These are phyloP conservation scores for Patiria miniata DNA, from an alignment of 35 echinoderm and acorn worm genomes.

Conservation along the genomic window DNA sequence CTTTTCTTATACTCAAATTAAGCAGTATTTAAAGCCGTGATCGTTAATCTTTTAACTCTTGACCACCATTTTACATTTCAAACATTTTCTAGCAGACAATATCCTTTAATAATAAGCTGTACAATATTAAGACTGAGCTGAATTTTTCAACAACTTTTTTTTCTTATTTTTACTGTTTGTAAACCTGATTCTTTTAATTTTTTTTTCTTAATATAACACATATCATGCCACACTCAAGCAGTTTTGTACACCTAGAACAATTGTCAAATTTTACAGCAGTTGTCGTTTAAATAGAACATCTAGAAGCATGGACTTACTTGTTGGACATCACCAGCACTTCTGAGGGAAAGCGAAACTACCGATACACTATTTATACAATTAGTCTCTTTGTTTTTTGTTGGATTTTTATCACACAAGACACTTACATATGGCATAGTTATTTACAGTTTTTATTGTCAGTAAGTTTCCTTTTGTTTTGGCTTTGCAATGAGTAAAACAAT, in stretches of 20 bases:
- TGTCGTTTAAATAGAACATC: not conserved
- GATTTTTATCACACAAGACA: not conserved
- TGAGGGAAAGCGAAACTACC: not conserved
- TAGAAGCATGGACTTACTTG: not conserved
- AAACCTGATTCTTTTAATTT: not conserved
- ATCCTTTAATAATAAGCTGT: not conserved
- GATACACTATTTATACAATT: not conserved
- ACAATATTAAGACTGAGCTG: slow-evolving; percentile 1
- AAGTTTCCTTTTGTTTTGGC: not conserved
- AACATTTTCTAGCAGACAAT: too few species aligned
- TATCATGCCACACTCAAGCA: slow-evolving; percentile 2
- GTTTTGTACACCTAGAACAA: slow-evolving; percentile 5
- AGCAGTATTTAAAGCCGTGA: not conserved
- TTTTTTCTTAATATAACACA: not conserved
- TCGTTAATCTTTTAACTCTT: not conserved
- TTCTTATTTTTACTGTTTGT: not conserved
- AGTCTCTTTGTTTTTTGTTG: not conserved
- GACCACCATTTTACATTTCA: not conserved
- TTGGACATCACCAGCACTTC: not conserved
- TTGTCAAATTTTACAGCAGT: slow-evolving; percentile 3
- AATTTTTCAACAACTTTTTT: not conserved
- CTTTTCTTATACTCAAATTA: not conserved
- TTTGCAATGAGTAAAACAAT: not conserved
- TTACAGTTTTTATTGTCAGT: not conserved
- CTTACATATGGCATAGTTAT: not conserved